A percentile compares a stretch with the other conserved stretches of the same genome.
These are phyloP conservation scores for Aldabrachelys gigantea DNA, from an alignment of 2,113 vertebrate species.

Conservation along the genomic window DNA sequence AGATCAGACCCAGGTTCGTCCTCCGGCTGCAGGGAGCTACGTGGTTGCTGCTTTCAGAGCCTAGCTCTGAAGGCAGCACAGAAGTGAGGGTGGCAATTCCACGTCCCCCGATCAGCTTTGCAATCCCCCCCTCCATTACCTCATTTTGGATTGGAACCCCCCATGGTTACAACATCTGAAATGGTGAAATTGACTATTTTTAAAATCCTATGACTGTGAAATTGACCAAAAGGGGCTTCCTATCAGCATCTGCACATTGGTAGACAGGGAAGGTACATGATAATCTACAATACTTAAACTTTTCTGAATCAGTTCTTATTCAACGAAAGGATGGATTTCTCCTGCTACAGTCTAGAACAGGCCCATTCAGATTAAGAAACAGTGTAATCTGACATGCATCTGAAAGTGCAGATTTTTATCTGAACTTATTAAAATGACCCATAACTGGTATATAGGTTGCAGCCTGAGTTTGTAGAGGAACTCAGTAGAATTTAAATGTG, in stretches of 20 bases:
- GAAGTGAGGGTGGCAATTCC: no score
- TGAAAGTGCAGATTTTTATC: not conserved
- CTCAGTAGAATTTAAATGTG: not conserved
- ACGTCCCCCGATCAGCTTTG: no score
- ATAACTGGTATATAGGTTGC: not conserved
- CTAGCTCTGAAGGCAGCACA: no score
- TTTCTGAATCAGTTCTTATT: accelerated
- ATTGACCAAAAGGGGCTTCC: no score
- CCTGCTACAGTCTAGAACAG: accelerated
- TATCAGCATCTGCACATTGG: accelerated
- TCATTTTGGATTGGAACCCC: no score
- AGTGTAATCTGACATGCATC: accelerated
- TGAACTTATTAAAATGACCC: not conserved
- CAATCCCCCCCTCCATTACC: no score
- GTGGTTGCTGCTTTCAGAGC: no score
- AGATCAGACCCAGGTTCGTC: no score
- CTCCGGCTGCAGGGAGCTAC: no score
- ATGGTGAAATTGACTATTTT: no score
- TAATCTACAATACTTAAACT: accelerated
- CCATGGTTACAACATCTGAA: no score
- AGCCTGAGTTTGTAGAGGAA: not conserved
- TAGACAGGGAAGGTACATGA: accelerated
- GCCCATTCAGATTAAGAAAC: not conserved
- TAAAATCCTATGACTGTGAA: no score
- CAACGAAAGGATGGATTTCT: accelerated